Evolutionary conservation across 1,140 invertebrate genomes (phyloP).

Genomic region (Ctenoplectra terminalis): DNA sequence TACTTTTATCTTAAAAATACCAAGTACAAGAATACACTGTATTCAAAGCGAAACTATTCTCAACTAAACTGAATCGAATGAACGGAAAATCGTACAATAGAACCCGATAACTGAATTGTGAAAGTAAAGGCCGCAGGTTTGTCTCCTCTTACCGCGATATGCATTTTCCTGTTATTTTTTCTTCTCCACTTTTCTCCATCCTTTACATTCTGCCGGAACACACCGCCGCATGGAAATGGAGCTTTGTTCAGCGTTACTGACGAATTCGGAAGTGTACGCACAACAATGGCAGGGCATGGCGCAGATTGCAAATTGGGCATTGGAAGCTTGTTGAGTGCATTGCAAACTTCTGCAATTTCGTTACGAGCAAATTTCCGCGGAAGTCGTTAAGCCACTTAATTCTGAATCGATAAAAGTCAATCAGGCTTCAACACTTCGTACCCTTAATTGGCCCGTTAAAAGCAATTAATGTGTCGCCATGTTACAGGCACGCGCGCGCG

Average conservation of each 20-base stretch:
- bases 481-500: too few species aligned
- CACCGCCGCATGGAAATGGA: background rate
- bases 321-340: background rate
- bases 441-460: conserved; percentile 53
- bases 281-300: background rate
- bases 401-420: conserved; percentile 57
- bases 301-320: conserved; percentile 30
- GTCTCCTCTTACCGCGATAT: too few species aligned
- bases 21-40: background rate
- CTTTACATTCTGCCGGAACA: background rate
- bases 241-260: background rate
- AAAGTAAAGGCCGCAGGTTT: too few species aligned
- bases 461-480: conserved; percentile 47
- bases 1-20: too few species aligned
- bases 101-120: background rate
- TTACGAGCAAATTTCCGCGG: conserved; percentile 1
- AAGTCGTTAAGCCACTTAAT: conserved; percentile 45
- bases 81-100: background rate
- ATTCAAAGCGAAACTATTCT: too few species aligned
- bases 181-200: background rate
- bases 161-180: background rate
- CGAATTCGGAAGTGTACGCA: conserved; percentile 16
- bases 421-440: conserved; percentile 13
- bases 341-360: conserved; percentile 51
- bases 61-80: background rate